These are phyloP conservation scores for Drosophila nigritarsus DNA, from an alignment of 2,888 invertebrate genomes.

Conservation along the genomic window DNA sequence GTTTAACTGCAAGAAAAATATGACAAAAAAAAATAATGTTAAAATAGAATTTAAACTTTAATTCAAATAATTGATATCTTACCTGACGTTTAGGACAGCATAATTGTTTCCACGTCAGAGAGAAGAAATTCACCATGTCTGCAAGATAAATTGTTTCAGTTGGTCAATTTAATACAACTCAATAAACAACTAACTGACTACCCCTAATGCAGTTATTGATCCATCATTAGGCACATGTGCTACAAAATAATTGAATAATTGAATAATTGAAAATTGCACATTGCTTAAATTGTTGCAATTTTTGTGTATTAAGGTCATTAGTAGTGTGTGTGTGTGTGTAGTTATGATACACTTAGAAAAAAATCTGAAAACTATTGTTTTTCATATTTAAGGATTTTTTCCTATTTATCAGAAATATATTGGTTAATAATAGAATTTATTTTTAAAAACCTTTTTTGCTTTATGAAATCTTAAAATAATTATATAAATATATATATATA, in stretches of 20 bases:
- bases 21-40: not conserved
- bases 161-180: not conserved
- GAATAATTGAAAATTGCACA: slow-evolving; percentile 37
- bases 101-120: slow-evolving; percentile 79
- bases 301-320: slow-evolving; percentile 12
- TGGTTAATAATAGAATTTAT: not conserved
- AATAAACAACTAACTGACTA: not conserved
- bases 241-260: not conserved
- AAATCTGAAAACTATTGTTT: not conserved
- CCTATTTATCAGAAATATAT: too few relatives aligned
- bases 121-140: slow-evolving; percentile 84
- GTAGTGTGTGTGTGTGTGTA: not conserved
- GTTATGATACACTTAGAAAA: not conserved
- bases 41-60: not conserved
- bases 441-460: not conserved
- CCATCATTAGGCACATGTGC: not conserved
- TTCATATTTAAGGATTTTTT: not conserved
- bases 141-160: slow-evolving; percentile 50
- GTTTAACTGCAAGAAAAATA: slow-evolving; percentile 71
- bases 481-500: too few relatives aligned
- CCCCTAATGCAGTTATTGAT: not conserved
- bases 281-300: slow-evolving; percentile 48
- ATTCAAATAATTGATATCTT: slow-evolving; percentile 17
- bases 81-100: slow-evolving; percentile 85
- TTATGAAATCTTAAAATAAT: not conserved